These are phyloP conservation scores for Anarhynchus alexandrinus DNA, from an alignment of 2,113 vertebrate genomes.

Conservation along the genomic window DNA sequence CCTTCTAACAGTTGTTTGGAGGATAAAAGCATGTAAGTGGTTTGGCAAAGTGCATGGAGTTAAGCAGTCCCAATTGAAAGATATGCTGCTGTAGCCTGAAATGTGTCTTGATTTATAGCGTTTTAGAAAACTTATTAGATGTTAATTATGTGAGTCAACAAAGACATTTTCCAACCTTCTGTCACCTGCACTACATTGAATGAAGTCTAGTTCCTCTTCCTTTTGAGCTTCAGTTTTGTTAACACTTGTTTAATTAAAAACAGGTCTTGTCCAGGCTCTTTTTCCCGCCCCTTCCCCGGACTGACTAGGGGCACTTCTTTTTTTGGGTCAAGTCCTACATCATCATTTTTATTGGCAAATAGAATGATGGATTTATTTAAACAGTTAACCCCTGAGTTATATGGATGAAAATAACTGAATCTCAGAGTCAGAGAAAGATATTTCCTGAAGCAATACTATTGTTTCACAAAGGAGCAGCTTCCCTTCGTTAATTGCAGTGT, in stretches of 20 bases:
- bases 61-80: not conserved
- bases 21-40: not conserved
- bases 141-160: not conserved
- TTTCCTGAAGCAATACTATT: rapidly evolving
- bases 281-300: not conserved
- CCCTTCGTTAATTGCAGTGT: not conserved
- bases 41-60: not conserved
- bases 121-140: not conserved
- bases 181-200: not conserved
- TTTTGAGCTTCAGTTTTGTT: not conserved
- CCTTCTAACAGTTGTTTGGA: not conserved
- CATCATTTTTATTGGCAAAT: not conserved
- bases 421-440: not conserved
- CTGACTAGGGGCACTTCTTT: not conserved
- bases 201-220: not conserved
- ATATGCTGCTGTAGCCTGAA: not conserved
- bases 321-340: not conserved
- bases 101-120: not conserved
- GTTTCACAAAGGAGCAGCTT: not conserved
- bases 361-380: not conserved
- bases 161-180: not conserved
- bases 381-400: not conserved
- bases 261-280: not conserved
- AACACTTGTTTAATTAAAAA: not conserved
- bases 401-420: not conserved